Evolutionary conservation across 2,888 invertebrate species (phyloP).

Genomic region (Saturnia pavonia): DNA sequence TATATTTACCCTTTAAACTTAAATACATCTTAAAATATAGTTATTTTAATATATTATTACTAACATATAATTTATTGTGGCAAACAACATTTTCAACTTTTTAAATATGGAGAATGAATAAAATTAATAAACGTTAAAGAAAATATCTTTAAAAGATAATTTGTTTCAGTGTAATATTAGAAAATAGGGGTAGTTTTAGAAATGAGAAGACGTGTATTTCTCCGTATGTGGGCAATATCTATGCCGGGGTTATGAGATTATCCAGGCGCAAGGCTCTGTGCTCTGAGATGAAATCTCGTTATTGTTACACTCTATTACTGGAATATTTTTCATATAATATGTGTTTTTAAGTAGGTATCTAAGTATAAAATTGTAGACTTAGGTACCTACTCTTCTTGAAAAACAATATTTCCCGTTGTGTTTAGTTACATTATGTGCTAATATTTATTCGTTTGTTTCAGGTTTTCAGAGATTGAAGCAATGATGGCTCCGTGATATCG

Average conservation of each 20-base stretch:
- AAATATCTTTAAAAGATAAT: no score
- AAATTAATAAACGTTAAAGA: no score
- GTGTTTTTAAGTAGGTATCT: neutral
- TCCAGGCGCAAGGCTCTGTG: conserved; percentile 20
- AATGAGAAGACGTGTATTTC: conserved; percentile 1
- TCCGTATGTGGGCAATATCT: conserved; percentile 4
- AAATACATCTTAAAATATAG: no score
- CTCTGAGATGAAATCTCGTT: conserved; percentile 24
- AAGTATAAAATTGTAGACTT: neutral
- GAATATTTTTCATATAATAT: conserved; percentile 12
- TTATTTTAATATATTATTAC: no score
- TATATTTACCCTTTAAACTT: no score
- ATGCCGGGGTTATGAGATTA: conserved; percentile 21
- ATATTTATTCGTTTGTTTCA: no score
- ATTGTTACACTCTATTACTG: conserved; percentile 23
- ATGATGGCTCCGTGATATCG: no score
- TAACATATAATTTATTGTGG: no score
- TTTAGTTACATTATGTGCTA: neutral
- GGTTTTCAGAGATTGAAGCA: no score
- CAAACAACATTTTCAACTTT: no score
- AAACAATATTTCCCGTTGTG: neutral
- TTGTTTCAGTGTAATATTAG: neutral
- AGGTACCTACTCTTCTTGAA: neutral
- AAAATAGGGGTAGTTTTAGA: neutral
- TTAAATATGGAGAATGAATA: no score